These are phyloP conservation scores for Tipula unca DNA, from an alignment of 2,888 invertebrate species.

Conservation along the genomic window DNA sequence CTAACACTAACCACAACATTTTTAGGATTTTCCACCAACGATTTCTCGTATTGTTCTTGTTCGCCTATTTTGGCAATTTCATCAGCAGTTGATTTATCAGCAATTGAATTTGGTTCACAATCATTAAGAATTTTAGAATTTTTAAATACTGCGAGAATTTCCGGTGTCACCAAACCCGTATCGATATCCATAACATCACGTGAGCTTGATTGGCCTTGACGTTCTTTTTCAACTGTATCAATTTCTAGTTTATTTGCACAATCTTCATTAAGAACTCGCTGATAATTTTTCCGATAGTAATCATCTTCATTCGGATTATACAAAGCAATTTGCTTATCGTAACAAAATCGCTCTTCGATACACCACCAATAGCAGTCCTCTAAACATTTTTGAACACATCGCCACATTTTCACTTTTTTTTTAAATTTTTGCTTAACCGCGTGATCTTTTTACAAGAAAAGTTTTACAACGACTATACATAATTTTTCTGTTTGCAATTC, in stretches of 20 bases:
- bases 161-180: neutral
- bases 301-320: neutral
- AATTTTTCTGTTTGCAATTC: too few relatives aligned
- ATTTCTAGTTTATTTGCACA: neutral
- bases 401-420: too few relatives aligned
- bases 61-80: too few relatives aligned
- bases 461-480: too few relatives aligned
- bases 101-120: neutral
- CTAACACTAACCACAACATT: too few relatives aligned
- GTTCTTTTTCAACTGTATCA: neutral
- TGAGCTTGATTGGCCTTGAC: neutral
- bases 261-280: neutral
- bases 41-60: too few relatives aligned
- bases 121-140: neutral
- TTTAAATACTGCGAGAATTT: neutral
- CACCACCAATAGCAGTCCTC: neutral
- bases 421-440: too few relatives aligned
- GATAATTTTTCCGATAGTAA: neutral
- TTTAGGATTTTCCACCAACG: too few relatives aligned
- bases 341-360: neutral
- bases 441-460: too few relatives aligned
- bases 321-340: neutral
- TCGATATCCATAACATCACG: neutral
- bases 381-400: too few relatives aligned
- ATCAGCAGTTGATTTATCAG: too few relatives aligned